These are phyloP conservation scores for Acanthacorydalis orientalis DNA, from an alignment of 2,888 invertebrate genomes.

Conservation along the genomic window DNA sequence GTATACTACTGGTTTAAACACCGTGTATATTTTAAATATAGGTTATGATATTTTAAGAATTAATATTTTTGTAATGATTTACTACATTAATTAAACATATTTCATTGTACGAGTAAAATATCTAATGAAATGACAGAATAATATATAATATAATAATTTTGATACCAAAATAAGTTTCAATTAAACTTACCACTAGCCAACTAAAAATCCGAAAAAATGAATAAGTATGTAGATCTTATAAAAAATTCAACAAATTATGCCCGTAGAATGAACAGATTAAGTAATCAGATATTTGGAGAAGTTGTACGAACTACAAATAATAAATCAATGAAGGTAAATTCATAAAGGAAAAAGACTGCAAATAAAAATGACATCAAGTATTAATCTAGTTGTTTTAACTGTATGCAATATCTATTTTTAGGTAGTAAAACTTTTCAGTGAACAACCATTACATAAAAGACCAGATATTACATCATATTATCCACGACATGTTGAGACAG, in stretches of 20 bases:
- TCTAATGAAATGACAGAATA: too few relatives aligned
- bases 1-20: neutral
- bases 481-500: constrained; percentile 66
- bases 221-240: constrained; percentile 51
- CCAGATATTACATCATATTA: constrained; percentile 67
- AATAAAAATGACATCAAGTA: too few relatives aligned
- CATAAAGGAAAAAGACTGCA: too few relatives aligned
- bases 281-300: constrained; percentile 80
- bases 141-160: too few relatives aligned
- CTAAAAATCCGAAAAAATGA: constrained; percentile 26
- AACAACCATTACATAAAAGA: constrained; percentile 55
- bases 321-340: constrained; percentile 56
- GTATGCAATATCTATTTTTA: constrained; percentile 7
- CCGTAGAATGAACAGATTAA: constrained; percentile 66
- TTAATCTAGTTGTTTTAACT: too few relatives aligned
- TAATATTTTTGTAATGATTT: too few relatives aligned
- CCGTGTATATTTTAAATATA: too few relatives aligned
- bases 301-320: constrained; percentile 57
- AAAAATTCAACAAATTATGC: constrained; percentile 65
- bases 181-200: too few relatives aligned
- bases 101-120: too few relatives aligned
- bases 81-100: too few relatives aligned
- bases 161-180: too few relatives aligned
- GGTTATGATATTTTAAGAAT: too few relatives aligned
- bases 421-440: constrained; percentile 60